Base-by-base conservation (phyloP, 37 sponge, comb jelly and placozoan genomes). In the Oopsacas minuta region DNA sequence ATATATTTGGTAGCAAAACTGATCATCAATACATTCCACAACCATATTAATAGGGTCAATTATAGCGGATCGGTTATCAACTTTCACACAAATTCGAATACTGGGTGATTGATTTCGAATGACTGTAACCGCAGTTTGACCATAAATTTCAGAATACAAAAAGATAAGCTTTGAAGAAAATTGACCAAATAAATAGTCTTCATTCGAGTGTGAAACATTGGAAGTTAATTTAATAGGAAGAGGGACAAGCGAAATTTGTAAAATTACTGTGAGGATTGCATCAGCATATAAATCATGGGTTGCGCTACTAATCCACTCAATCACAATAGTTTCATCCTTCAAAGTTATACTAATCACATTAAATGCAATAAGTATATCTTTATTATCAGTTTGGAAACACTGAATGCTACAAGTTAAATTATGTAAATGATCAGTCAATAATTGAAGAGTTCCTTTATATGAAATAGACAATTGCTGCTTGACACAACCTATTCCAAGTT, bases 271-370 rank as follows among this genome's bases (percentile, higher is more conserved):
- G 52, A 95, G 87, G 37, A 97, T 95, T 51, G 99, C 95, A 87
- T 97, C 99, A 35, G 99, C 99, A 86, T 89, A 97, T 94, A 97
- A 93, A 84, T 97, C 99, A 83, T 91, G 89, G 37, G 89, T 86
- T 85, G 88, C 52, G 82, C 90, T 93, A 25, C 91, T 92, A 3
- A 82, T 75, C 99, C 99, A 97, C 92, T 97, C 89, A 23, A 89
- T 28, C 36, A 30, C 36, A 61, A 69, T 23, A 23, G 69, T 37
- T 3, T 61, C 75, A 3, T 61, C 22, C 30, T 20, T 25, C 30
- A 61, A 25, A 61, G 30, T 61, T 20, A 61, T 10, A 3, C 28
- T 61, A 25, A 61, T 61, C 20, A 61, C 75, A 10, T 61, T n/a
- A 61, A 61, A 61, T 20, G 75, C 75, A 61, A 61, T 61, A 3